Evolutionary conservation across 1,140 invertebrate genomes (phyloP), one percentile per base, ranked within the genome.

Genomic region (Brachionus sp.): DNA sequence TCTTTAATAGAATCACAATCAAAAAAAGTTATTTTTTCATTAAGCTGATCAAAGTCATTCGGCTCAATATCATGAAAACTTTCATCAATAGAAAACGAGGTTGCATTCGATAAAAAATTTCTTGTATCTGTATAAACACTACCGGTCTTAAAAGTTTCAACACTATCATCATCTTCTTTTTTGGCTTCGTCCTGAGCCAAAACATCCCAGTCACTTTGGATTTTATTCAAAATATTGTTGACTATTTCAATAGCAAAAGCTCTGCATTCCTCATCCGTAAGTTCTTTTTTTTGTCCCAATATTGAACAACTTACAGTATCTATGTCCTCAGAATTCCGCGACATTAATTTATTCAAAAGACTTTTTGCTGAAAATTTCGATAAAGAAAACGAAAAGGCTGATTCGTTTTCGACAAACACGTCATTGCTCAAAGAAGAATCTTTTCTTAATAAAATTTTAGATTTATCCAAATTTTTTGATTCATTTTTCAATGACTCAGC

Each of bases 391-490:
- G 35, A 39, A 44, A 66, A 80, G 13, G 77, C 13, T 19, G 77
- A 57, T 19, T 66, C 50, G 16, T 62, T 66, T 44, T 80, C 77
- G 0, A 80, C 39, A 80, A 80, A 80, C 7, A 80, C 77, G 3
- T 80, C 77, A 80, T 80, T 80, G 29, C 77, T 80, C 10, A 80
- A 19, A n/a, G 77, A 80, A 3, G 77, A 80, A 13, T 80, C 77
- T 66, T 80, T 80, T 57, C 77, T 57, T 25, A 75, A 75, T 46
- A 33, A n/a, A 19, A n/a, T 10, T 19, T 42, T 73, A 2, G 39
- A 44, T 25, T 75, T 35, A 23, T 75, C 70, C 16, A 37, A 70
- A 33, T 39, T 39, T 16, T 37, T 19, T 12, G 66, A 13, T 23
- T 42, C 35, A 16, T 73, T 73, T 75, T 75, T 46, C 3, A 68